Evolutionary conservation across 2,888 invertebrate genomes (phyloP), one percentile per base, ranked within the genome.

Genomic region (Baccha elongata): DNA sequence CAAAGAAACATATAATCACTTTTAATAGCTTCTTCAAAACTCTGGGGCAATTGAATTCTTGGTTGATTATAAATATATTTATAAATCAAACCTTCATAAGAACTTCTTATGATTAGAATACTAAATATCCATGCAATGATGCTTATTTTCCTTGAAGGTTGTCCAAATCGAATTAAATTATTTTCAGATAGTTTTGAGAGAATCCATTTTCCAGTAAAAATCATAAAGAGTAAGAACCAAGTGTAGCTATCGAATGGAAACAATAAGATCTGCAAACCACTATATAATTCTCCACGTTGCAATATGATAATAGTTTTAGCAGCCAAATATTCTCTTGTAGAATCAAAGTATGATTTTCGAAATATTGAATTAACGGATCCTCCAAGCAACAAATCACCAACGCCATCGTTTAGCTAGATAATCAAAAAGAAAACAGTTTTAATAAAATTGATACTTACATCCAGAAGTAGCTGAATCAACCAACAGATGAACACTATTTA

Each of bases 51-150:
- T 42, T 17, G 17, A 11, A n/a, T 23, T 7, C 26, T 58, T 15
- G 58, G 58, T 17, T 26, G 40, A 26, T 58, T 42, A 3, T 42
- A 11, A 3, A 58, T 11, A 1, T 35, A 58, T 26, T 26, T 2
- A 8, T 42, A 58, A 26, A 58, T 42, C 2, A 42, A 58, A 11
- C 58, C 58, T 26, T 58, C 58, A 11, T 58, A 58, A 15, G 26
- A 58, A 10, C 42, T 42, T 0, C 58, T 23, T 3, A 58, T 7
- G 8, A 58, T 42, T 2, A 42, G 3, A 23, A 58, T 17, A 11
- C 58, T 42, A 15, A 58, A 17, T 1, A 58, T 40, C 58, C 58
- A 58, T 0, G 26, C 1, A 58, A 7, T 0, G 17, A 10, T 2
- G 26, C 15, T n/a, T n/a, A n/a, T n/a, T n/a, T n/a, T n/a, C n/a